Evolutionary conservation across 23 tunicate species (phyloP), one percentile per base, ranked within the genome.

Genomic region (Diplosoma virens): DNA sequence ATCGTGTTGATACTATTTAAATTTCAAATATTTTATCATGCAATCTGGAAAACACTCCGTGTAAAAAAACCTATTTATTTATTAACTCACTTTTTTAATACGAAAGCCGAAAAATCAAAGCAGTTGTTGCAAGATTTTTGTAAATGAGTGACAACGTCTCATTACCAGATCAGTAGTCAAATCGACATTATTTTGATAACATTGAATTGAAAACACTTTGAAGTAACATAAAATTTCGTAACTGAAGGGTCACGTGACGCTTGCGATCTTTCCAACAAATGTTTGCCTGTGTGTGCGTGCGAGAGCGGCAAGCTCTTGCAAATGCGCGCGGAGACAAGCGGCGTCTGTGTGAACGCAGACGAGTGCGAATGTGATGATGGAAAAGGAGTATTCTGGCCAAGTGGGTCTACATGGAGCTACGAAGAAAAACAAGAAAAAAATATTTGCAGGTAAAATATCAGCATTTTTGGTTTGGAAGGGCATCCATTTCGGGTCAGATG

Each of bases 351-450:
- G 35, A 48, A 36, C 28, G 58, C 80, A 17, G 58, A 47, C 36
- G 63, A 78, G 36, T 85, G 91, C 48, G 91, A 85, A 58, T 85
- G 91, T 33, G 58, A 60, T 0, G 91, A 85, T 67, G 56, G 16
- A 16, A 30, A 63, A 1, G 67, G 72, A 6, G 32, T 70, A 6
- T n/a, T 31, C 14, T 59, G 79, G 75, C 84, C 78, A 0, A 60
- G 36, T 20, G 37, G 30, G 5, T 50, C 66, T 7, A 23, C 6
- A 16, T 85, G 91, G 91, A 52, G 32, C 54, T 2, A 47, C 70
- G 24, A 68, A 6, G 52, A 52, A n/a, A 41, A 55, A 18, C 1
- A 30, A 1, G 32, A 32, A 4, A 67, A 77, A 22, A 31, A 20
- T 5, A 34, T n/a, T 9, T 80, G 85, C 85, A 80, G 77, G 85